A percentile compares a stretch with the other conserved stretches of the same genome.
phyloP scores from a whole-genome alignment of 2,113 vertebrate species.

The Delphinapterus leucas region DNA sequence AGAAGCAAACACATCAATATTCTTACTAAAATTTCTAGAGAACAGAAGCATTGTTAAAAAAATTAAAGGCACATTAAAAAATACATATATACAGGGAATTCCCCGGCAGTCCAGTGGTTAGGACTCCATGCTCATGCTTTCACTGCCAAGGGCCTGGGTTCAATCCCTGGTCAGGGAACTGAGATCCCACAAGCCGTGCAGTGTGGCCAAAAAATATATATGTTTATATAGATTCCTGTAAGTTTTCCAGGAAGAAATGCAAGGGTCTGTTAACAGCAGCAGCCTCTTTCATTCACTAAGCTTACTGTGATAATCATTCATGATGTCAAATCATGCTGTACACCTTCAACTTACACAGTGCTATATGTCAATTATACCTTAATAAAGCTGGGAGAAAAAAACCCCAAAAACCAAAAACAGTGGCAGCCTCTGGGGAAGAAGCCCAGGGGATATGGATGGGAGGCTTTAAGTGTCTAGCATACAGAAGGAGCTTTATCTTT shows the following conservation, averaged over 20 bases:
- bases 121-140: not conserved
- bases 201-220: not conserved
- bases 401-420: not conserved
- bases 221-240: not conserved
- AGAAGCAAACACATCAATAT: slow-evolving; percentile 2
- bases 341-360: not conserved
- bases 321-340: not conserved
- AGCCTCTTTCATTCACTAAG: not conserved
- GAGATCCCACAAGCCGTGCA: not conserved
- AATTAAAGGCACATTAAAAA: not conserved
- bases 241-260: not conserved
- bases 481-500: not conserved
- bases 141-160: not conserved
- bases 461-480: not conserved
- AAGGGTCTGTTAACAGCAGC: not conserved
- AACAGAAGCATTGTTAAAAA: not conserved
- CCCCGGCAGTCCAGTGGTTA: not conserved
- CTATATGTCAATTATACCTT: not conserved
- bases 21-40: not conserved
- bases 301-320: not conserved
- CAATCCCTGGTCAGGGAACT: not conserved
- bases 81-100: not conserved
- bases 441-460: not conserved
- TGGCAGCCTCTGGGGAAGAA: not conserved
- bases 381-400: not conserved